Conservation (phyloP, 2,797 vertebrate species). For the Tadarida brasiliensis region DNA sequence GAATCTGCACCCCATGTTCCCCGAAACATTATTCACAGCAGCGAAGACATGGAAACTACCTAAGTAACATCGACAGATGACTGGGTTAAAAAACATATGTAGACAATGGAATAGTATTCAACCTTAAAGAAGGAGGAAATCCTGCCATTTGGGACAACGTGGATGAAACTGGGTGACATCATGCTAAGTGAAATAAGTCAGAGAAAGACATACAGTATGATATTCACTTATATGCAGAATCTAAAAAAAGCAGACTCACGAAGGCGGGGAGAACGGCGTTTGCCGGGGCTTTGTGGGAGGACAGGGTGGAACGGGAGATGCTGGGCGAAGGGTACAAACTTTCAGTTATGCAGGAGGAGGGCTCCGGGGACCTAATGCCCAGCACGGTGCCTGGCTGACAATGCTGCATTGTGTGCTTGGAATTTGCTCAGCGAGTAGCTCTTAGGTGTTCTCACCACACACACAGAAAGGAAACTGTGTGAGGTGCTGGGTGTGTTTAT, state of each 20-base stretch:
- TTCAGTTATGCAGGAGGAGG: background rate
- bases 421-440: background rate
- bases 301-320: background rate
- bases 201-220: background rate
- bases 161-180: background rate
- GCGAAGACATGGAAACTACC: background rate
- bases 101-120: no score
- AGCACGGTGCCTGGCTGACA: fast-evolving
- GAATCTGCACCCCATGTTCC: no score
- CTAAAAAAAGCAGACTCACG: background rate
- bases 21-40: background rate
- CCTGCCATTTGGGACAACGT: background rate
- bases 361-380: no score
- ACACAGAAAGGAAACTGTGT: background rate
- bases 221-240: background rate
- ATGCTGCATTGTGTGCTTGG: background rate
- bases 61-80: background rate
- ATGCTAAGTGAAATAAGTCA: background rate
- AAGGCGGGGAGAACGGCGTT: background rate
- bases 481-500: background rate
- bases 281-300: no score
- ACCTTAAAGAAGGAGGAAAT: background rate
- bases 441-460: background rate
- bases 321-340: no score
- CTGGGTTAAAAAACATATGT: background rate